Evolutionary conservation across 2,113 vertebrate species (phyloP), one percentile per base, ranked within the genome.

Genomic region (Lynx canadensis): DNA sequence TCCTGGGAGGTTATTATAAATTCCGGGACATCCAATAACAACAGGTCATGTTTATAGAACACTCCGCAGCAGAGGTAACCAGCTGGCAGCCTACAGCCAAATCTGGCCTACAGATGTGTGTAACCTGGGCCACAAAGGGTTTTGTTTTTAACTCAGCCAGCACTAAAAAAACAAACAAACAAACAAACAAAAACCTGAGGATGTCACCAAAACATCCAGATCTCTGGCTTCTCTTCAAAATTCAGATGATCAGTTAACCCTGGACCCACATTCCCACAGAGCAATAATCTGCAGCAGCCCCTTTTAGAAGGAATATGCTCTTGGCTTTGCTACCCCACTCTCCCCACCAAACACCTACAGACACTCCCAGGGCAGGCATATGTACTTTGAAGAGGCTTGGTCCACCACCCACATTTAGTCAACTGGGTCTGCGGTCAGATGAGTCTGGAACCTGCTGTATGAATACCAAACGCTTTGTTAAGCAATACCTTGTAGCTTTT

Each of bases 91-190:
- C 55, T 45, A 25, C 21, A 74, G 65, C 60, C 87, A 95, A 94
- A 93, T 95, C 90, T 97, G 97, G 94, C 69, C 85, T 82, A 85
- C 98, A 98, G 97, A 97, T 97, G 95, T 91, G 95, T 74, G 52
- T 50, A 74, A 23, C 41, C 57, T 73, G 93, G 91, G 38, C 60
- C 93, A 94, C 57, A 95, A 66, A 36, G 55, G n/a, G 8, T 38
- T 84, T 55, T 29, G 4, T 31, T 38, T 82, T 60, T 18, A n/a
- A 74, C 86, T 96, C 31, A 52, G 79, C 29, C 73, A 79, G 66
- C 31, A 55, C 73, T 94, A 3, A 5, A 7, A 13, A 95, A 84
- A 3, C 3, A n/a, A 95, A 84, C 29, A 33, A 71, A 45, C 79
- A 95, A 84, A 41, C 55, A n/a, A 66, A 83, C 36, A 65, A 96